These are phyloP conservation scores for Psilopogon haemacephalus DNA, from an alignment of 2,113 vertebrate genomes.

Conservation along the genomic window DNA sequence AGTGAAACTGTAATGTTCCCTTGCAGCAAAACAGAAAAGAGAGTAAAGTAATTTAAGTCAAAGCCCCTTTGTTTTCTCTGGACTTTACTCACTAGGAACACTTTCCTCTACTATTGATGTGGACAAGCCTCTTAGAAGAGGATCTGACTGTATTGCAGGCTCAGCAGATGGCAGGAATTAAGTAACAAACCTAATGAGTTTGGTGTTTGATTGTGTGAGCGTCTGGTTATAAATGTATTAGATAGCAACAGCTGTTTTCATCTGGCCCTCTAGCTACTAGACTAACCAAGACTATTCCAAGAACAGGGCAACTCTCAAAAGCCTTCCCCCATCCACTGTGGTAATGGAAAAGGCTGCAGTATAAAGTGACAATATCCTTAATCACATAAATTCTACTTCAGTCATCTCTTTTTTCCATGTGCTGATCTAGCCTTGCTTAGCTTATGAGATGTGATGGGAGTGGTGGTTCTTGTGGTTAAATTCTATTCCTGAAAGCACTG, in stretches of 20 bases:
- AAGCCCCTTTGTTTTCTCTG: constrained; percentile 13
- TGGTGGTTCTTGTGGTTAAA: not conserved
- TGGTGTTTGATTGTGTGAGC: not conserved
- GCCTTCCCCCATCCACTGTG: not conserved
- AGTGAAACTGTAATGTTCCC: not conserved
- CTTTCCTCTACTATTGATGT: not conserved
- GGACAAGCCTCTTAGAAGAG: not conserved
- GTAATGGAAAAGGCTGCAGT: not conserved
- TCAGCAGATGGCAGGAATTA: constrained; percentile 14
- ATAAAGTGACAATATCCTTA: not conserved
- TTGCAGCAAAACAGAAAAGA: not conserved
- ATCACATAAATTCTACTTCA: not conserved
- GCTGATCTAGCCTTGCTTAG: not conserved
- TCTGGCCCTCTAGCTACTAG: not conserved
- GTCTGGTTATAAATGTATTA: not conserved
- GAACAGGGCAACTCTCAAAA: not conserved
- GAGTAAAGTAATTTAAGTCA: not conserved
- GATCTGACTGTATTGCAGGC: not conserved
- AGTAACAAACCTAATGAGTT: not conserved
- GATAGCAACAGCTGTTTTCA: not conserved
- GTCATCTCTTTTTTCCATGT: not conserved
- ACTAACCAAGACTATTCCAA: not conserved
- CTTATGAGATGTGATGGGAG: not conserved
- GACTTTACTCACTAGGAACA: not conserved
- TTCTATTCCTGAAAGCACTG: not conserved